Evolutionary conservation across 2,797 vertebrate species (phyloP).

Genomic region (Malacoctenus gilli): DNA sequence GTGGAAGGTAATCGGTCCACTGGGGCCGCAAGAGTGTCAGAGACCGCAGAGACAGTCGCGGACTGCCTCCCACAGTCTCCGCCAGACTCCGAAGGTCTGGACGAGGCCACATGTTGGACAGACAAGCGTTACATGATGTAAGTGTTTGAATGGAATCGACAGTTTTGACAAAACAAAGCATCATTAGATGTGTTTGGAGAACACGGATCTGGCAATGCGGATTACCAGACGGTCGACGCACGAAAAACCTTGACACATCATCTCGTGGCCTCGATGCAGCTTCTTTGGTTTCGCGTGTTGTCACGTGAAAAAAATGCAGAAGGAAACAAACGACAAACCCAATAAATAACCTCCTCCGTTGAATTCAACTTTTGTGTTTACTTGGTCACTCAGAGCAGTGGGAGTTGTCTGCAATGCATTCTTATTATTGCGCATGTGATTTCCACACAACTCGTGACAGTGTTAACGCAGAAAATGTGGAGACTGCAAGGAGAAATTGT

Average conservation of each 20-base stretch:
- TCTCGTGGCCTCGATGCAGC: no score
- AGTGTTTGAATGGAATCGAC: slow-evolving; percentile 57
- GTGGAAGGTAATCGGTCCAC: slow-evolving; percentile 39
- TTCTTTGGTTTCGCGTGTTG: no score
- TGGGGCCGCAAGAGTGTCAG: slow-evolving; percentile 24
- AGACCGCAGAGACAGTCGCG: slow-evolving; percentile 26
- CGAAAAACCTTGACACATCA: slow-evolving; percentile 26
- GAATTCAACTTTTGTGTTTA: background rate
- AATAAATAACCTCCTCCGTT: slow-evolving; percentile 7
- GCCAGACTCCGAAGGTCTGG: background rate
- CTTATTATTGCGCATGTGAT: background rate
- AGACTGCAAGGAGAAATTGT: no score
- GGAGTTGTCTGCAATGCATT: no score
- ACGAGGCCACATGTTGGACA: slow-evolving; percentile 44
- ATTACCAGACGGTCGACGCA: slow-evolving; percentile 37
- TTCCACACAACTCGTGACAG: no score
- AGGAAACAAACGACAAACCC: background rate
- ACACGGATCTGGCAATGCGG: slow-evolving; percentile 34
- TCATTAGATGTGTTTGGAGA: slow-evolving; percentile 59
- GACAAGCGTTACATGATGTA: slow-evolving; percentile 38
- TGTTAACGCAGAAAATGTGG: no score
- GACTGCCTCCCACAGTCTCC: no score
- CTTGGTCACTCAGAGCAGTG: no score
- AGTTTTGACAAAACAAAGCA: slow-evolving; percentile 53
- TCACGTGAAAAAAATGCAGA: background rate